Percentiles rank a stretch among this genome's conserved stretches.
Conservation (phyloP, 2,113 vertebrate genomes). For the Chloebia gouldiae region DNA sequence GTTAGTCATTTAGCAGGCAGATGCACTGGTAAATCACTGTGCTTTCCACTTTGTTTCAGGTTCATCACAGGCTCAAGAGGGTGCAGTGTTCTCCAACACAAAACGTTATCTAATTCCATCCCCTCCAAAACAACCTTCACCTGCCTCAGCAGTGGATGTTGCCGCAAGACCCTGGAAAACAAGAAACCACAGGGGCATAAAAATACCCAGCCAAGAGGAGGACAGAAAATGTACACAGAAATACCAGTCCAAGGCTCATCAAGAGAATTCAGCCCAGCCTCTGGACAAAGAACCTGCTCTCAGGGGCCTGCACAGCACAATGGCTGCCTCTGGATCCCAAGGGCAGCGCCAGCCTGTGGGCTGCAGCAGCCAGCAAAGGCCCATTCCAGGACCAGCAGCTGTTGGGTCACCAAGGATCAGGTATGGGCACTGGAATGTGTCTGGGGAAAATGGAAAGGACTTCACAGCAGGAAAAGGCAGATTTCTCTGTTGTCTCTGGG, state of each 20-base stretch:
- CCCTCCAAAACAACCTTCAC: conserved; percentile 67
- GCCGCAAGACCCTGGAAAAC: background rate
- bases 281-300: background rate
- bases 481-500: background rate
- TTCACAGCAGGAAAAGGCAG: background rate
- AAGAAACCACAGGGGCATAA: conserved; percentile 57
- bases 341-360: background rate
- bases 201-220: conserved; percentile 28
- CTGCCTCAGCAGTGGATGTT: conserved; percentile 35
- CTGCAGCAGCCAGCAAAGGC: background rate
- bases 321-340: background rate
- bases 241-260: background rate
- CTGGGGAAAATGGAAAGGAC: background rate
- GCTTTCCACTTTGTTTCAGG: conserved; percentile 44
- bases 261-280: background rate
- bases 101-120: conserved; percentile 46
- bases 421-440: background rate
- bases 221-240: background rate
- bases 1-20: background rate
- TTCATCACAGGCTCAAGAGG: background rate
- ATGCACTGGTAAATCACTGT: background rate
- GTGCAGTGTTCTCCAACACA: background rate
- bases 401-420: background rate
- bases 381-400: background rate
- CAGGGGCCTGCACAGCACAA: background rate